These are phyloP conservation scores for Cyaniris semiargus DNA, from an alignment of 2,888 invertebrate species.

Conservation along the genomic window DNA sequence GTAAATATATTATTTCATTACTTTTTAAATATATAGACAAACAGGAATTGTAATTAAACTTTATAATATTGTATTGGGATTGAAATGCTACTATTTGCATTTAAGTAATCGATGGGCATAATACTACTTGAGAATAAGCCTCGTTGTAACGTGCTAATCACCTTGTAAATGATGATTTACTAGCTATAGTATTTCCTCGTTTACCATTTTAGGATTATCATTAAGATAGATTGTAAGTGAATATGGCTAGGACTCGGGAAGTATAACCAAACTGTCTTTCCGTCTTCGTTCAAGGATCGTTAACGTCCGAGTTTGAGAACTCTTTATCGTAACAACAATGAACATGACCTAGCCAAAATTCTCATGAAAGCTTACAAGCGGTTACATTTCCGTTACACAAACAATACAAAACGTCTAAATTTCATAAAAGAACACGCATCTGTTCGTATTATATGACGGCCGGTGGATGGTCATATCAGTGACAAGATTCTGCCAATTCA, in stretches of 20 bases:
- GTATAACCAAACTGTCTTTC: conserved; percentile 3
- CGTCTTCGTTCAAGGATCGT: conserved; percentile 10
- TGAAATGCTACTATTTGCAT: conserved; percentile 39
- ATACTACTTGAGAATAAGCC: conserved; percentile 34
- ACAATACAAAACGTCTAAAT: background rate
- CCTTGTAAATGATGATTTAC: conserved; percentile 40
- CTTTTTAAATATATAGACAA: too few species aligned
- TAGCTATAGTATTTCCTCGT: conserved; percentile 39
- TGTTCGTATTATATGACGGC: background rate
- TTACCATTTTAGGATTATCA: conserved; percentile 38
- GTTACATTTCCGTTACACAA: conserved; percentile 12
- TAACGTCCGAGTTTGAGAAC: conserved; percentile 18
- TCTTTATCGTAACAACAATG: conserved; percentile 8
- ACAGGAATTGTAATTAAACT: conserved; percentile 52
- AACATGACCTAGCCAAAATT: conserved; percentile 13
- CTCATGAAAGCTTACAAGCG: background rate
- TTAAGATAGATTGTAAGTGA: conserved; percentile 15
- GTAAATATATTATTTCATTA: too few species aligned
- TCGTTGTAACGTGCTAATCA: conserved; percentile 42
- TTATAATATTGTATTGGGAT: conserved; percentile 40
- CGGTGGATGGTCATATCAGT: too few species aligned
- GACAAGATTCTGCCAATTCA: too few species aligned
- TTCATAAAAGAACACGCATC: background rate
- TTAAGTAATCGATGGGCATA: conserved; percentile 32
- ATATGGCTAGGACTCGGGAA: conserved; percentile 4